Base-by-base conservation (phyloP, 2,888 invertebrate species). In the Erebia palarica region DNA sequence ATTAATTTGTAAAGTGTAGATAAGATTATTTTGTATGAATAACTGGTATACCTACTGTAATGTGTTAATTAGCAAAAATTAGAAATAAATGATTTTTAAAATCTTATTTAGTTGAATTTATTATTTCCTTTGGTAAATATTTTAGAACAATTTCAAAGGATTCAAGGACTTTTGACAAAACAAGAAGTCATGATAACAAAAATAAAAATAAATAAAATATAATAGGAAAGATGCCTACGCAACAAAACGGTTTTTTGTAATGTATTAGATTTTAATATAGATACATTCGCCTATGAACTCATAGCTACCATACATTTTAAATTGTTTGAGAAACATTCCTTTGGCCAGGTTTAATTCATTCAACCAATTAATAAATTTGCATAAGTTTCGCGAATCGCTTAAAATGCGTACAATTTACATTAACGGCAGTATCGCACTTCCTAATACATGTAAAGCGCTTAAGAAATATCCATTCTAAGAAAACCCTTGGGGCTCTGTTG, bases 301-400 rank as follows among this genome's bases (percentile, higher is more conserved):
- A 36, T 36, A 36, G 36, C 36, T 36, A 36, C 36, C 5, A 36
- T 36, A 36, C 36, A 7, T 36, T 36, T 36, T 7, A 36, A 5
- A 36, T 36, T 36, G 3, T 14, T 16, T n/a, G n/a, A 66, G 21
- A 60, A 53, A 47, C 18, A 67, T 42, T 57, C 67, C 36, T 64
- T 68, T 65, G 59, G 16, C 65, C 14, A 44, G 49, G 53, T 9
- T 42, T 51, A 49, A 69, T 68, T 83, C 83, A 81, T 86, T 84
- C 84, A 70, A 70, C 59, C 59, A 71, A 84, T 81, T 78, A 76
- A 75, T 83, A 81, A 79, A 85, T 84, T 86, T 86, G 84, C 85
- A 86, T 86, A 86, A 88, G 89, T 90, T 90, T 84, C 84, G 79
- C 85, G 91, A 90, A 92, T 84, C 85, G 88, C 87, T 88, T 91